phyloP scores from a whole-genome alignment of 1,140 invertebrate species.

The Homarus americanus region DNA sequence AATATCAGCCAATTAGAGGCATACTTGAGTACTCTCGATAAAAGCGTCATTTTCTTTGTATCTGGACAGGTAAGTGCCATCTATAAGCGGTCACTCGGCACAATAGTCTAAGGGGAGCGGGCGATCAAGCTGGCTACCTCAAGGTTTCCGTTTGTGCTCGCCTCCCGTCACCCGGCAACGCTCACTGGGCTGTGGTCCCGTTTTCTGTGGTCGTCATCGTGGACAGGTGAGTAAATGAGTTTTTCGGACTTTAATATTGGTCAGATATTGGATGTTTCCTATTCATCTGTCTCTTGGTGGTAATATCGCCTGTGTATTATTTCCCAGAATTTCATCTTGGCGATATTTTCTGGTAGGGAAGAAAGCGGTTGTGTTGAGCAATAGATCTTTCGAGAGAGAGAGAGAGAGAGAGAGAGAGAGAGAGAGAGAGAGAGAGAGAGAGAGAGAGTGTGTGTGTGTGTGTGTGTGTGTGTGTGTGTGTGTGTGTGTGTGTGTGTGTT shows the following conservation, averaged over 20 bases:
- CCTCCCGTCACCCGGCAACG: neutral
- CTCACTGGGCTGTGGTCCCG: neutral
- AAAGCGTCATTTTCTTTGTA: neutral
- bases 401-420: too few species aligned
- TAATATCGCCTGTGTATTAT: neutral
- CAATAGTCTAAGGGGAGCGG: too few species aligned
- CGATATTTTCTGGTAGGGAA: neutral
- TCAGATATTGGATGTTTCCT: constrained; percentile 3
- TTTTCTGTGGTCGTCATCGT: neutral
- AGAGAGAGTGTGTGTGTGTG: neutral
- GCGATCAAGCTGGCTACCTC: neutral
- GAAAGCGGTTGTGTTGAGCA: neutral
- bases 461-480: neutral
- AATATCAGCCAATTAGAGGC: neutral
- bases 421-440: too few species aligned
- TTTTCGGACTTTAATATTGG: constrained; percentile 16
- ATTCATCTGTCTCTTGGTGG: neutral
- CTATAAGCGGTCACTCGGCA: too few species aligned
- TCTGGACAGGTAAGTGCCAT: neutral
- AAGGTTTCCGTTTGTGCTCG: neutral
- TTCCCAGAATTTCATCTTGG: neutral
- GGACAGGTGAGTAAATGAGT: constrained; percentile 29
- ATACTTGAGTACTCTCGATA: neutral
- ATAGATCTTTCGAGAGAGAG: too few species aligned
- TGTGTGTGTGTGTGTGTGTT: too few species aligned